phyloP scores from a whole-genome alignment of 1,140 invertebrate genomes.

The Oncopodura yosiiana region DNA sequence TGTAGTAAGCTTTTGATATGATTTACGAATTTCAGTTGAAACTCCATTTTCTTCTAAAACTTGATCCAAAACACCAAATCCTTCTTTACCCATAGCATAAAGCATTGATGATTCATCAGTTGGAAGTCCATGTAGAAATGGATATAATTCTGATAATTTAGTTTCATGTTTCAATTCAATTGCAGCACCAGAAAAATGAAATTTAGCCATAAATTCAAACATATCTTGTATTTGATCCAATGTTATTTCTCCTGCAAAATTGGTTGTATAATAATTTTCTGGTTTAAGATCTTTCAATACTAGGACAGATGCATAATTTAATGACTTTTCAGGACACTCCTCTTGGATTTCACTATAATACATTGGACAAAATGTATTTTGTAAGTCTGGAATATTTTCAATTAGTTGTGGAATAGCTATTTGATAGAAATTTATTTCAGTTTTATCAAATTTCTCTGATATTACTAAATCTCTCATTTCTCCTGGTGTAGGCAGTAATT shows the following conservation, averaged over 20 bases:
- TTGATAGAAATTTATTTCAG: conserved; percentile 25
- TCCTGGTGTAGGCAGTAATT: conserved; percentile 11
- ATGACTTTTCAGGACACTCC: background rate
- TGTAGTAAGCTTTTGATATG: background rate
- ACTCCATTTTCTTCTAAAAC: background rate
- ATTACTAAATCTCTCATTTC: background rate
- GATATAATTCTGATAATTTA: conserved; percentile 7
- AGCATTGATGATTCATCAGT: background rate
- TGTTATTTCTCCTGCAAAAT: background rate
- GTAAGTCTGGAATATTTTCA: background rate
- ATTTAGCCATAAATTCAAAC: conserved; percentile 19
- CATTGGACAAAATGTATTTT: conserved; percentile 6
- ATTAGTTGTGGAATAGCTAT: background rate
- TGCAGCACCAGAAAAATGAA: conserved; percentile 11
- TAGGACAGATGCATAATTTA: conserved; percentile 10
- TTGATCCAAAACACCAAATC: background rate
- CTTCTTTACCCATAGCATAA: background rate
- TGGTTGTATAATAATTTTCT: conserved; percentile 2
- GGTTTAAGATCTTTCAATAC: conserved; percentile 25
- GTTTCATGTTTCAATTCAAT: background rate
- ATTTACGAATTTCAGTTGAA: background rate
- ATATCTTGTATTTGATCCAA: background rate
- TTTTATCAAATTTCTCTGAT: conserved; percentile 7
- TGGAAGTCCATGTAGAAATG: background rate
- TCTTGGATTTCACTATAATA: background rate